Base-by-base conservation (phyloP, 2,888 invertebrate genomes). In the Tenthredo distinguenda region DNA sequence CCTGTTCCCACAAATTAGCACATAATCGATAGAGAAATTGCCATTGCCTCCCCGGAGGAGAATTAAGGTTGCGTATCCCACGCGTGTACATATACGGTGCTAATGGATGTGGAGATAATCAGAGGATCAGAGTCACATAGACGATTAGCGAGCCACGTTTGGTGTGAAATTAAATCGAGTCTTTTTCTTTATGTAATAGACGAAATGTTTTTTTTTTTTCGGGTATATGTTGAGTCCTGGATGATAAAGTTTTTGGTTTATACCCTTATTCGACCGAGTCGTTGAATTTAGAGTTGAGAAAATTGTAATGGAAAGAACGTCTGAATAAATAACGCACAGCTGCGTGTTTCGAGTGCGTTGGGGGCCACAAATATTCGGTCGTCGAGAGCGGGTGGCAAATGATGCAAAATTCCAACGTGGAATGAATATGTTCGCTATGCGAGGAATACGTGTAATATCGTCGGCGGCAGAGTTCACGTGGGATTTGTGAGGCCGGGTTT, bases 401-500 rank as follows among this genome's bases (percentile, higher is more conserved):
- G 84, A 85, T 84, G 71, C 83, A 65, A 85, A 85, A 85, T 85
- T 85, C 85, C 85, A 62, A 31, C 84, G 84, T 26, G 83, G 84
- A 76, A 84, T 84, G 79, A 79, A 79, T 85, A 82, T 82, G 84
- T 85, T 43, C 84, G 85, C 85, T 84, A 84, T 85, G 85, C 85
- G 26, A 37, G 84, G 72, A 74, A 84, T 85, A 84, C 84, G 84
- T 71, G 85, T 85, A 85, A 85, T 85, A 84, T 84, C 76, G 84
- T 84, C 83, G 85, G 62, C 50, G 68, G 68, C 47, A 31, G 47
- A 83, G 83, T 68, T 83, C 65, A 26, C 68, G 21, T 40, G 81
- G 81, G 81, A 81, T 81, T 81, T 81, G 81, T 62, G 81, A 62
- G 81, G 21, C 62, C 37, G 81, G 40, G 62, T 81, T 77, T 10